Percentiles rank a stretch among this genome's conserved stretches.
phyloP scores from a whole-genome alignment of 2,113 vertebrate genomes.

The Shinisaurus crocodilurus region DNA sequence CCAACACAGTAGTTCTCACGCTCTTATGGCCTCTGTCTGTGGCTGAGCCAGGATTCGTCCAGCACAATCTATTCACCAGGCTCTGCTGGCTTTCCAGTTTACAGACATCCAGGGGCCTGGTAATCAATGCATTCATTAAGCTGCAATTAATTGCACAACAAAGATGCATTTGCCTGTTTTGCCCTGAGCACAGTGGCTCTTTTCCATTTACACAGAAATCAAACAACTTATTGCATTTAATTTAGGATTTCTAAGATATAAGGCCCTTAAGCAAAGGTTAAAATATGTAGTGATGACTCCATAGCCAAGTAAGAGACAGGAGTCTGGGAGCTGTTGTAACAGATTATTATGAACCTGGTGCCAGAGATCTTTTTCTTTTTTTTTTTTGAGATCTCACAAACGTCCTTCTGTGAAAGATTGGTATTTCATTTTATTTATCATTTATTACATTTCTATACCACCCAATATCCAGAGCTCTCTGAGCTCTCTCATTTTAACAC shows the following conservation, averaged over 20 bases:
- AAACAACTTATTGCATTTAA: conserved; percentile 30
- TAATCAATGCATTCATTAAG: conserved; percentile 16
- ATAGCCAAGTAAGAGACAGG: conserved; percentile 18
- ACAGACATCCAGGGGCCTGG: neutral
- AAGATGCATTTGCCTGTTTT: conserved; percentile 37
- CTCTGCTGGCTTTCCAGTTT: neutral
- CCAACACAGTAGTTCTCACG: neutral
- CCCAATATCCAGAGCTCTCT: too few species aligned
- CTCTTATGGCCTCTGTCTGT: neutral
- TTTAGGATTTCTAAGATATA: neutral
- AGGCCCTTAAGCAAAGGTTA: neutral
- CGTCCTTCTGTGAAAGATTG: neutral
- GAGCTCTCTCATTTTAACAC: too few species aligned
- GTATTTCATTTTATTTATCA: too few species aligned
- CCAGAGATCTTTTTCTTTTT: neutral
- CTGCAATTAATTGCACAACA: conserved; percentile 29
- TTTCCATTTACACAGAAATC: conserved; percentile 14
- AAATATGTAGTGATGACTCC: conserved; percentile 9
- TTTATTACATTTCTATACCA: too few species aligned
- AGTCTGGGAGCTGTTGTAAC: conserved; percentile 21
- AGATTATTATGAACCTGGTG: conserved; percentile 17
- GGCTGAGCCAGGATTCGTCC: neutral
- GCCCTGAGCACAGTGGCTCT: neutral
- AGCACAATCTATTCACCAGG: neutral
- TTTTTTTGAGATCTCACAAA: neutral